Conservation (phyloP, 2,888 invertebrate species). For the Oscheius myriophilus region DNA sequence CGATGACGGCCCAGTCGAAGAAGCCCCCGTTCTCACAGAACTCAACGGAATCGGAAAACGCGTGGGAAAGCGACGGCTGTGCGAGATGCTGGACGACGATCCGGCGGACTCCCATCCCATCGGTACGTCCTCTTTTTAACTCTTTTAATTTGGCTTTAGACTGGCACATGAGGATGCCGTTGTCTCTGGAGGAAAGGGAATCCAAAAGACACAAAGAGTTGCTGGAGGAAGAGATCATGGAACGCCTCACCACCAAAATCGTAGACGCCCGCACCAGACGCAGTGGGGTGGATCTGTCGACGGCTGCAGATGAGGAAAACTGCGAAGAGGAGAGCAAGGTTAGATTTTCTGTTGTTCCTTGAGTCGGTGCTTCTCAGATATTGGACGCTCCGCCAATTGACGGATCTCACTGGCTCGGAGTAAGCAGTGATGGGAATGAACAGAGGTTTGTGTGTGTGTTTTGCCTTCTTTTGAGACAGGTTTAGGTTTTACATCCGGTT, state of each 20-base stretch:
- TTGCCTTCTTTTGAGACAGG: no score
- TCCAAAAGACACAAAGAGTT: conserved; percentile 36
- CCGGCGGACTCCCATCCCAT: conserved; percentile 27
- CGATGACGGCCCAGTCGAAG: conserved; percentile 2
- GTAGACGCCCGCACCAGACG: conserved; percentile 21
- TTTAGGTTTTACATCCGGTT: conserved; percentile 4
- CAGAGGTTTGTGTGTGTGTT: not conserved
- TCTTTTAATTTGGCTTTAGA: conserved; percentile 31
- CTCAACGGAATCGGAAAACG: conserved; percentile 19
- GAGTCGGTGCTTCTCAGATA: conserved; percentile 16
- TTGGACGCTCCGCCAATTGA: conserved; percentile 40
- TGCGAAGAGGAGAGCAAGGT: not conserved
- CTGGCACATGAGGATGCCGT: conserved; percentile 45
- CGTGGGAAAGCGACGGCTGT: conserved; percentile 23
- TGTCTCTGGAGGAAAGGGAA: conserved; percentile 22
- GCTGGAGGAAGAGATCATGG: conserved; percentile 32
- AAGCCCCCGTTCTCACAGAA: conserved; percentile 15
- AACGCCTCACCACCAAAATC: conserved; percentile 20
- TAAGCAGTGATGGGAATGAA: conserved; percentile 29
- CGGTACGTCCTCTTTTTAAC: conserved; percentile 5
- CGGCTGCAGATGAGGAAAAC: not conserved
- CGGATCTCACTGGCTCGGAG: conserved; percentile 39
- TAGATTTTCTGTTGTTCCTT: not conserved
- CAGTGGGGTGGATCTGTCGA: not conserved
- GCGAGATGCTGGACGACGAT: conserved; percentile 19